A percentile compares a stretch with the other conserved stretches of the same genome.
Evolutionary conservation across 2,113 vertebrate species (phyloP).

Genomic region (Athene cunicularia): DNA sequence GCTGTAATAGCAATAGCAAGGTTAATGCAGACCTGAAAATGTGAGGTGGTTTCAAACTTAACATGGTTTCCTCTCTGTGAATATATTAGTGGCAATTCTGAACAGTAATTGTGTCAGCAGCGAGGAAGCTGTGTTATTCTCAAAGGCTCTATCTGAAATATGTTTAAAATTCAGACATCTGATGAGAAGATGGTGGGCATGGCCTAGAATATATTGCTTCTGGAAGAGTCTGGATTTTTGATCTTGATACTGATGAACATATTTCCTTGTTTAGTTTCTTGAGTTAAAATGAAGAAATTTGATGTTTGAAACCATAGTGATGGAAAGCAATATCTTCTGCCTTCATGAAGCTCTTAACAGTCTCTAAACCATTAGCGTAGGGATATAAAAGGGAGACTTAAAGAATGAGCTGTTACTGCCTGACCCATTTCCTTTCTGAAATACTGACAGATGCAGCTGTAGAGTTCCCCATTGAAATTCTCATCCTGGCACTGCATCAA

Average conservation of each 20-base stretch:
- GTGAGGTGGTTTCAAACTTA: background rate
- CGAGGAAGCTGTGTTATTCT: background rate
- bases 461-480: background rate
- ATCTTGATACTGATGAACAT: background rate
- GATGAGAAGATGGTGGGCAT: background rate
- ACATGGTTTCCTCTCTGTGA: background rate
- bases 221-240: background rate
- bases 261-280: background rate
- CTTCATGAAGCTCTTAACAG: background rate
- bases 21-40: slow-evolving; percentile 45
- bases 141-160: background rate
- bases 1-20: slow-evolving; percentile 20
- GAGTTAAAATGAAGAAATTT: background rate
- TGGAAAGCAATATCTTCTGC: background rate
- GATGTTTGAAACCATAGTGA: background rate
- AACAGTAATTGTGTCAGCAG: background rate
- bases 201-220: background rate
- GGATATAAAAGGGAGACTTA: background rate
- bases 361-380: background rate
- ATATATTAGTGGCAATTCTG: slow-evolving; percentile 38
- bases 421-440: background rate
- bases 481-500: background rate
- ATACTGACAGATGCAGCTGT: background rate
- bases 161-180: background rate
- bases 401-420: background rate